Percentiles rank a stretch among this genome's conserved stretches.
Evolutionary conservation across 92 coral and sea anemone genomes (phyloP).

Genomic region (Desmophyllum pertusum): DNA sequence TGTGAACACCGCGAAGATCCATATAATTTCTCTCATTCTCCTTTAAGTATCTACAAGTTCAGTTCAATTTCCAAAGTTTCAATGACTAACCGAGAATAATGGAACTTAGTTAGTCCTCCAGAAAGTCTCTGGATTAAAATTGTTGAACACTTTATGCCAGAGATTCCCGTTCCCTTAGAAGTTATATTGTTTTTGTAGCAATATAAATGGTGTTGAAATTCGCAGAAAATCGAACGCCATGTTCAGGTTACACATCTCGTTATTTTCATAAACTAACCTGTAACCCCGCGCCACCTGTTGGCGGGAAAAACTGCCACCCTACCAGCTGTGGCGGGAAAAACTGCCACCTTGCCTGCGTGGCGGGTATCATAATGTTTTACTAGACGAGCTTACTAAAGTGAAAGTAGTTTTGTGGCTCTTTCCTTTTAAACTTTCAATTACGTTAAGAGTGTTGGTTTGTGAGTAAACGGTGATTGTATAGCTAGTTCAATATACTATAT

Average conservation of each 20-base stretch:
- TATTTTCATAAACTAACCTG: not conserved
- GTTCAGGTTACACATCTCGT: not conserved
- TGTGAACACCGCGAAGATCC: not conserved
- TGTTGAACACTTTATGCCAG: not conserved
- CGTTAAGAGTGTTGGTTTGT: not conserved
- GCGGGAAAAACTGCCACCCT: conserved; percentile 38
- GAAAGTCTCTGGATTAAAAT: no score
- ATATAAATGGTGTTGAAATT: no score
- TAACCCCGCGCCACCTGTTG: conserved; percentile 30
- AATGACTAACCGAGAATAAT: not conserved
- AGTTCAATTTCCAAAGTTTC: not conserved
- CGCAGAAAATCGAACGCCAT: not conserved
- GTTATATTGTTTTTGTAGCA: not conserved
- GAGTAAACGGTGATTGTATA: not conserved
- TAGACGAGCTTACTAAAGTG: not conserved
- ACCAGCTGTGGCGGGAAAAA: not conserved
- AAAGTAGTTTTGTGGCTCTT: not conserved
- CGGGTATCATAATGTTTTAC: conserved; percentile 6
- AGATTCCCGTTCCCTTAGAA: no score
- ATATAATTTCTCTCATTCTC: conserved; percentile 7
- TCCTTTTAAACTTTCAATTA: not conserved
- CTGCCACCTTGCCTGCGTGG: conserved; percentile 25
- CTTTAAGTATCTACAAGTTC: not conserved
- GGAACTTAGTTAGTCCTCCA: no score
- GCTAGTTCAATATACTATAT: not conserved